Base-by-base conservation (phyloP, 2,888 invertebrate species). In the Meloe dianella region DNA sequence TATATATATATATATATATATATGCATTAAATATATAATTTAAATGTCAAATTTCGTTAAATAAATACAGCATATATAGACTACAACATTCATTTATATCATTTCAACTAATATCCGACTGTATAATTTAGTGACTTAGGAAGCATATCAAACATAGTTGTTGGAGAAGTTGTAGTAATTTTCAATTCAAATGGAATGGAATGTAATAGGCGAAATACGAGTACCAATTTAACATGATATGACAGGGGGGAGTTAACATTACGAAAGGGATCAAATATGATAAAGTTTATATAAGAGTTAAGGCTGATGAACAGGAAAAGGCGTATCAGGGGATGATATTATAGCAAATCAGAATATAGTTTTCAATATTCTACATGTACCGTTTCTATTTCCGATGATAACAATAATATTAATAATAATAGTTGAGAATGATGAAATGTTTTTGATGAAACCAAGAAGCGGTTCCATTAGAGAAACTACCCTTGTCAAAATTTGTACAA, bases 191-290 rank as follows among this genome's bases (percentile, higher is more conserved):
- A 67, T 67, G 62, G 59, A 68, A 68, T 60, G 17, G 68, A 68
- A 63, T 59, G 60, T 65, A 63, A 68, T 68, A 59, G 63, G 29
- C 41, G 61, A 51, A 67, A 67, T 61, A 64, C 57, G 38, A 29
- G 60, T 57, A 27, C 64, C 61, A 67, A 64, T 67, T 60, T 61
- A 64, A 64, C 58, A 61, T 29, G 27, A 32, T 27, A 61, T 64
- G 64, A 64, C 67, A 61, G 67, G 64, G 64, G n/a, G 41, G 41
- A 67, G 67, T 67, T 64, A 66, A 64, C 64, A 64, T 61, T 63
- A 60, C 22, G 27, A 57, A 32, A 60, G 54, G 67, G 27, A 58
- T 65, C 61, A 41, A 61, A 56, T 38, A 14, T 65, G 61, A 66
- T 66, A 65, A 65, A 65, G 61, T 65, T 65, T 61, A 65, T 51